phyloP scores from a whole-genome alignment of 2,113 vertebrate genomes.

The Poicephalus gulielmi region DNA sequence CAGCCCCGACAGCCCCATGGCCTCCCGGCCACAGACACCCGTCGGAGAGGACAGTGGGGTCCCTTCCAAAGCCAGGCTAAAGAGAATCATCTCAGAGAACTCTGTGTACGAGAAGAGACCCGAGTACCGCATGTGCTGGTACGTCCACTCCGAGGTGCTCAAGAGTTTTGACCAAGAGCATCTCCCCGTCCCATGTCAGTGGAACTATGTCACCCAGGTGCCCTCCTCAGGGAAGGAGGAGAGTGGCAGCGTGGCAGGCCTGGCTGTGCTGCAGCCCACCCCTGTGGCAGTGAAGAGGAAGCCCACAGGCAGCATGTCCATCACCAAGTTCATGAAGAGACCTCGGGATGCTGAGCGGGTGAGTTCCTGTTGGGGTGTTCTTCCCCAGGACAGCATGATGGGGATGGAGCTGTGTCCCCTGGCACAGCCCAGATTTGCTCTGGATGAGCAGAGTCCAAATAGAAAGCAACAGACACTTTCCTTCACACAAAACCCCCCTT shows the following conservation, averaged over 20 bases:
- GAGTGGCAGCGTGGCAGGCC: background rate
- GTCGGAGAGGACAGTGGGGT: conserved; percentile 64
- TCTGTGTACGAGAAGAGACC: conserved; percentile 92
- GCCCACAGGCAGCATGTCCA: conserved; percentile 86
- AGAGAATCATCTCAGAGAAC: conserved; percentile 87
- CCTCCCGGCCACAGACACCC: conserved; percentile 32
- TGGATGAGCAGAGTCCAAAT: background rate
- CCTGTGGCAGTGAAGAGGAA: conserved; percentile 82
- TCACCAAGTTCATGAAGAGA: conserved; percentile 95
- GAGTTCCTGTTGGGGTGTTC: background rate
- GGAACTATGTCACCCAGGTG: conserved; percentile 87
- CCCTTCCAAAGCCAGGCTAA: conserved; percentile 88
- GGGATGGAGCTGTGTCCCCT: rapidly evolving
- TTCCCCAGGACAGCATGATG: rapidly evolving
- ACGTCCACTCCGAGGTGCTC: conserved; percentile 87
- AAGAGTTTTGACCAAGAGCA: conserved; percentile 79
- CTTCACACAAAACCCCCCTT: background rate
- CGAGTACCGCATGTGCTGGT: conserved; percentile 89
- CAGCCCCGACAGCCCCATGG: conserved; percentile 20
- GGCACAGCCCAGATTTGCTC: background rate
- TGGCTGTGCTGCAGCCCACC: conserved; percentile 38
- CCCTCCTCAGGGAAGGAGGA: conserved; percentile 82
- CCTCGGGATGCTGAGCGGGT: conserved; percentile 79
- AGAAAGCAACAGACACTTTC: too few species aligned
- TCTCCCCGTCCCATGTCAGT: conserved; percentile 91